phyloP scores from a whole-genome alignment of 2,888 invertebrate species.

The Electrophaes corylata region DNA sequence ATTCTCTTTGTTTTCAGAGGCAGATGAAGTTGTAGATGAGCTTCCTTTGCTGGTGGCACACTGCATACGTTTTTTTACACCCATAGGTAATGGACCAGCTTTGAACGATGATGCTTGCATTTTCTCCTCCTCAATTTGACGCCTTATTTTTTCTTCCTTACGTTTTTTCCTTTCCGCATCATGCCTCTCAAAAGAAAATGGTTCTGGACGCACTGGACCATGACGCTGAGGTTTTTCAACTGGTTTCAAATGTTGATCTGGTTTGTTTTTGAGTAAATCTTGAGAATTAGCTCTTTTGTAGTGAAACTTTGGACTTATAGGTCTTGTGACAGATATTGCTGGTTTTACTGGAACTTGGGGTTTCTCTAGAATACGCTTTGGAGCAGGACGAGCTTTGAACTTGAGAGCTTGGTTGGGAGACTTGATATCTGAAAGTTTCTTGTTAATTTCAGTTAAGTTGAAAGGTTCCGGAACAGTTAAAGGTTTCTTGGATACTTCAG shows the following conservation, averaged over 20 bases:
- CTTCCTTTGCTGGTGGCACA: slow-evolving; percentile 53
- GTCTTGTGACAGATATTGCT: slow-evolving; percentile 55
- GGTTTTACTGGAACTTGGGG: slow-evolving; percentile 67
- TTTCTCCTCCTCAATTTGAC: slow-evolving; percentile 82
- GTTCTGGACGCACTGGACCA: slow-evolving; percentile 71
- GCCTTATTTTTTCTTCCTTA: slow-evolving; percentile 85
- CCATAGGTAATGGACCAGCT: slow-evolving; percentile 87
- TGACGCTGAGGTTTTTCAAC: slow-evolving; percentile 51
- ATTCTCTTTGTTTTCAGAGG: slow-evolving; percentile 75
- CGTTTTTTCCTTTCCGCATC: slow-evolving; percentile 83
- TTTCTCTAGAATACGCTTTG: slow-evolving; percentile 79
- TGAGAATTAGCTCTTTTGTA: slow-evolving; percentile 60
- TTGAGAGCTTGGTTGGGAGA: slow-evolving; percentile 52
- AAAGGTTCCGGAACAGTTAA: slow-evolving; percentile 86
- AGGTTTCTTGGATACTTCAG: slow-evolving; percentile 80
- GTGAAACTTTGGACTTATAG: slow-evolving; percentile 67
- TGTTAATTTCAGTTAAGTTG: slow-evolving; percentile 84
- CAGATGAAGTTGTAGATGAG: slow-evolving; percentile 57
- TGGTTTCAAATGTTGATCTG: slow-evolving; percentile 41
- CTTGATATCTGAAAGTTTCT: slow-evolving; percentile 55
- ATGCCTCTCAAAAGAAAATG: slow-evolving; percentile 89
- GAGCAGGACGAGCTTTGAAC: slow-evolving; percentile 87
- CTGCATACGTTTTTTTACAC: slow-evolving; percentile 70
- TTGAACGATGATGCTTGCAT: slow-evolving; percentile 87
- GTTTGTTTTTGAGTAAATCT: slow-evolving; percentile 48